A percentile compares a stretch with the other conserved stretches of the same genome.
Conservation (phyloP, 2,888 invertebrate genomes). For the Caenorhabditis sp. region DNA sequence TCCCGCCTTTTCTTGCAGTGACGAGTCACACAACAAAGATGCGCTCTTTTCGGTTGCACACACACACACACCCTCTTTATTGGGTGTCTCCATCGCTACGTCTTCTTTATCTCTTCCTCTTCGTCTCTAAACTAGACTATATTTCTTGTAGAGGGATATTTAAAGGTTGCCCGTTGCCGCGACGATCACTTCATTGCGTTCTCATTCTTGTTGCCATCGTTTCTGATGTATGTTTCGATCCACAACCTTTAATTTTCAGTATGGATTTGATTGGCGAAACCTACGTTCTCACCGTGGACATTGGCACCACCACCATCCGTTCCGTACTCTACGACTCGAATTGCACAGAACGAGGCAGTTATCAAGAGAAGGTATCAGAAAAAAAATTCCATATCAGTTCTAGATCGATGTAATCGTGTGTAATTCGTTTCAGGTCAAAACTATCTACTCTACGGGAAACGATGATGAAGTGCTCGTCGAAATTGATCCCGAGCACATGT, state of each 20-base stretch:
- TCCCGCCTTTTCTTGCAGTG: slow-evolving; percentile 27
- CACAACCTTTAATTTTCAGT: neutral
- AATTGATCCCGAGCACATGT: slow-evolving; percentile 78
- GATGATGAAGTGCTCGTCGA: slow-evolving; percentile 73
- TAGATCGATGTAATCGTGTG: neutral
- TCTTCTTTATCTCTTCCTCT: slow-evolving; percentile 18
- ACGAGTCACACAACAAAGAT: slow-evolving; percentile 43
- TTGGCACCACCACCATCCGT: slow-evolving; percentile 80
- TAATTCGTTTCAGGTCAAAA: slow-evolving; percentile 60
- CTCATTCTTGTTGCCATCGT: slow-evolving; percentile 23
- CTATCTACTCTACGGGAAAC: slow-evolving; percentile 58
- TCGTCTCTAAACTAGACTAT: slow-evolving; percentile 53
- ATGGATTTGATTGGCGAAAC: slow-evolving; percentile 17
- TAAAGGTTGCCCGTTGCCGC: slow-evolving; percentile 44
- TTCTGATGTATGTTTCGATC: slow-evolving; percentile 11
- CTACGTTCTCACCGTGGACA: slow-evolving; percentile 74
- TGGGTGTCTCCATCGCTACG: slow-evolving; percentile 31
- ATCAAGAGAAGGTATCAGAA: slow-evolving; percentile 64
- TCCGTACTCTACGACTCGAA: slow-evolving; percentile 76
- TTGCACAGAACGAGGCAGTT: slow-evolving; percentile 69
- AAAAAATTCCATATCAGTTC: slow-evolving; percentile 4
- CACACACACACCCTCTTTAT: slow-evolving; percentile 20
- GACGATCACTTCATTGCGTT: slow-evolving; percentile 17
- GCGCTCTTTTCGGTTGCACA: slow-evolving; percentile 54
- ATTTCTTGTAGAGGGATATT: slow-evolving; percentile 40